A percentile compares a stretch with the other conserved stretches of the same genome.
phyloP scores from a whole-genome alignment of 2,113 vertebrate species.

The Prionailurus bengalensis region DNA sequence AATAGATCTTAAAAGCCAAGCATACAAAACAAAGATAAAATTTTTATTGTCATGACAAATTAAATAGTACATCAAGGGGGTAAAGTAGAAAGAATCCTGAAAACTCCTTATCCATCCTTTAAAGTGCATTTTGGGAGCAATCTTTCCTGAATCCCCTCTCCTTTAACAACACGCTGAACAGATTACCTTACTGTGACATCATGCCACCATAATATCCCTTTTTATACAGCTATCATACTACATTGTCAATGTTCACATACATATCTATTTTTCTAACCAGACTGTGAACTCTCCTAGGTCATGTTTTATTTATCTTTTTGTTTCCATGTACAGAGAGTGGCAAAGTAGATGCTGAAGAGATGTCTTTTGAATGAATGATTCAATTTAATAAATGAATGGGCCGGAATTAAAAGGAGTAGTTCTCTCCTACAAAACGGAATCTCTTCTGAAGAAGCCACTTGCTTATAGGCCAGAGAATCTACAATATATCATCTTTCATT shows the following conservation, averaged over 20 bases:
- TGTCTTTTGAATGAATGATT: background rate
- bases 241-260: background rate
- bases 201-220: background rate
- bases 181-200: background rate
- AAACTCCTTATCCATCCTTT: background rate
- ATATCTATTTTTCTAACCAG: background rate
- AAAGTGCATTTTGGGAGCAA: background rate
- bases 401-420: background rate
- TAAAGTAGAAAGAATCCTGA: background rate
- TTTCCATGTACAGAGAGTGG: constrained; percentile 7
- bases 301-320: background rate
- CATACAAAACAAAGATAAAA: constrained; percentile 17
- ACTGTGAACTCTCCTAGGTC: background rate
- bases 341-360: constrained; percentile 21
- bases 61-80: background rate
- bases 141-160: background rate
- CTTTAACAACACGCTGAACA: background rate
- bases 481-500: background rate
- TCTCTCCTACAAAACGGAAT: background rate
- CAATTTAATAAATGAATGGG: background rate
- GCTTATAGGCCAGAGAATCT: background rate
- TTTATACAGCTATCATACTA: background rate
- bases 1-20: constrained; percentile 43
- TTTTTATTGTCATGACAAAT: constrained; percentile 41
- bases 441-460: constrained; percentile 11